Evolutionary conservation across 1,140 invertebrate species (phyloP), one percentile per base, ranked within the genome.

Genomic region (Drosophila mayri): DNA sequence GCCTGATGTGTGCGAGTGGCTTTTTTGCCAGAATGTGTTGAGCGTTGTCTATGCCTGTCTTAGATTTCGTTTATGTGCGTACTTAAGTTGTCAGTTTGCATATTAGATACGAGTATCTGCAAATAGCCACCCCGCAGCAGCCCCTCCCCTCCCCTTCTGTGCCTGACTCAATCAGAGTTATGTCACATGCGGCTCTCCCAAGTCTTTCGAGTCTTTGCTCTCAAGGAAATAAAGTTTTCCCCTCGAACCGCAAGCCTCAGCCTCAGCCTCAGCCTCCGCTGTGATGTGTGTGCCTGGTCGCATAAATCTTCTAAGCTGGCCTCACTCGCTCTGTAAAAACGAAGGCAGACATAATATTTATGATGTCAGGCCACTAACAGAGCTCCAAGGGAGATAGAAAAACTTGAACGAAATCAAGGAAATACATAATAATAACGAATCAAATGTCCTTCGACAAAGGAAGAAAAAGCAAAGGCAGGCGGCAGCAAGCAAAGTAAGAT

Each of bases 31-130:
- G 58, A 61, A 50, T 70, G 76, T 78, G 76, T 41, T 59, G 77
- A 74, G 40, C 61, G 54, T 65, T 76, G 46, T 81, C 63, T 81
- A 60, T 66, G 82, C 40, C 64, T 82, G 79, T 90, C 79, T 70
- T 66, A 73, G 73, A 79, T 79, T 79, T 76, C 77, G 58, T 81
- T 78, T 81, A 57, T 83, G 68, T 61, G 85, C 73, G 77, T 90
- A 85, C 84, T 88, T 88, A 85, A 90, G 84, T 77, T 88, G 86
- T 88, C 81, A 80, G 73, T 85, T 88, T 90, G 85, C 81, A 90
- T 85, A 84, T 84, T 72, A 73, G 68, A 88, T 72, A 73, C 47
- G 68, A 62, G 47, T 63, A 58, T 78, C 41, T 38, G 59, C 59
- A 63, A 71, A 80, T 76, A 66, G 65, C 40, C 30, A 43, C 32